Evolutionary conservation across 2,888 invertebrate genomes (phyloP), one percentile per base, ranked within the genome.

Genomic region (Acrobasis repandana): DNA sequence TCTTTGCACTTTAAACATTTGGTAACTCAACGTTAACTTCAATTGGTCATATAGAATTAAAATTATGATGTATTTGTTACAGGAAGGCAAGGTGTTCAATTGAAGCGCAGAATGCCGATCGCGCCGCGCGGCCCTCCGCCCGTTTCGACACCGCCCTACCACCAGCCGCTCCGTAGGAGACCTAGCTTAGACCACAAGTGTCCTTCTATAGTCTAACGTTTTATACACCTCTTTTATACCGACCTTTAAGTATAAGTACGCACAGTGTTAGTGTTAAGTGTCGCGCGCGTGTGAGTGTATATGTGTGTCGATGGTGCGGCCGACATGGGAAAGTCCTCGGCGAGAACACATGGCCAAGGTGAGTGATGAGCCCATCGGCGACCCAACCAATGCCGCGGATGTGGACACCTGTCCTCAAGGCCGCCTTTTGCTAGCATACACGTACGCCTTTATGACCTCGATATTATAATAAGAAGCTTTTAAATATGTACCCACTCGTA

Each of bases 241-340:
- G 79, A 89, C 88, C 90, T 79, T 78, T 86, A 85, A 85, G 76
- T 83, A 82, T 88, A 88, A 87, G 84, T 85, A 83, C 85, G 82
- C 80, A 85, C 83, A 85, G 86, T 87, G 83, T 77, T 82, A 85
- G 83, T 83, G 83, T 80, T 82, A 84, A 87, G 84, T 86, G 84
- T 83, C 73, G 77, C 82, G 84, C 80, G 87, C 82, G 82, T 80
- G 86, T 83, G 83, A 76, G 85, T 82, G 81, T 88, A 77, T 83
- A 84, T 83, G 88, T 85, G 90, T 85, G 89, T 89, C 83, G 86
- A 91, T 91, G 91, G 90, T 91, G 89, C 89, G 91, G 87, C 86
- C 92, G 92, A 88, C 92, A 93, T 93, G 92, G 92, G 93, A 92
- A 93, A 93, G 85, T 92, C 92, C 90, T 93, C 93, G 88, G 91